Evolutionary conservation across 2,797 vertebrate genomes (phyloP), one percentile per base, ranked within the genome.

Genomic region (Enteromius argenteus): DNA sequence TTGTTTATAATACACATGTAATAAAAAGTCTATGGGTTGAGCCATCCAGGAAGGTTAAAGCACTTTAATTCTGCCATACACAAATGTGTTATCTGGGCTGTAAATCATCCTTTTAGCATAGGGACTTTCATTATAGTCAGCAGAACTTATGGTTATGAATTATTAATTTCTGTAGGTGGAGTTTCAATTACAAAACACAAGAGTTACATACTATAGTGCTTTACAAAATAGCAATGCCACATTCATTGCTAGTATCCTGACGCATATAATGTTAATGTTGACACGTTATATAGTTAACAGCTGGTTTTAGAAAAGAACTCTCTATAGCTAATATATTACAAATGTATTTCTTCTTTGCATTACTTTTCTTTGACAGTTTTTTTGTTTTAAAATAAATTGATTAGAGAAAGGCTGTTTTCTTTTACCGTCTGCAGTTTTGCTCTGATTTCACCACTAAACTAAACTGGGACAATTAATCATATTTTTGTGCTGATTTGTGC

Each of bases 391-490:
- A 90, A 84, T 84, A 89, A 93, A 93, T 93, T 91, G 91, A 91
- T 93, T 91, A 90, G 88, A 90, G 80, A 90, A 85, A 75, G 80
- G 86, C 69, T 80, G 91, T 89, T 82, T 91, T 46, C 14, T 93
- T 93, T 90, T 87, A 89, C 90, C 87, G 87, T 87, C 82, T 72
- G 90, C 92, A 91, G 42, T 93, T 94, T 92, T 88, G 49, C 42
- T 91, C 91, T 91, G 86, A 92, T 92, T 91, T 92, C 32, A 91
- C 89, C 89, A 91, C 88, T 89, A 76, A 92, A 90, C 87, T 84
- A 88, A 91, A 92, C 90, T 89, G 88, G 84, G 87, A 92, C 87
- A 90, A 93, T 95, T 90, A 93, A 94, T 94, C 91, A 90, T 80
- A 69, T 88, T 89, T 86, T 89, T 85, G 82, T 89, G 91, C 93